phyloP scores from a whole-genome alignment of 2,888 invertebrate genomes.

The Venustoraphidia nigricollis region DNA sequence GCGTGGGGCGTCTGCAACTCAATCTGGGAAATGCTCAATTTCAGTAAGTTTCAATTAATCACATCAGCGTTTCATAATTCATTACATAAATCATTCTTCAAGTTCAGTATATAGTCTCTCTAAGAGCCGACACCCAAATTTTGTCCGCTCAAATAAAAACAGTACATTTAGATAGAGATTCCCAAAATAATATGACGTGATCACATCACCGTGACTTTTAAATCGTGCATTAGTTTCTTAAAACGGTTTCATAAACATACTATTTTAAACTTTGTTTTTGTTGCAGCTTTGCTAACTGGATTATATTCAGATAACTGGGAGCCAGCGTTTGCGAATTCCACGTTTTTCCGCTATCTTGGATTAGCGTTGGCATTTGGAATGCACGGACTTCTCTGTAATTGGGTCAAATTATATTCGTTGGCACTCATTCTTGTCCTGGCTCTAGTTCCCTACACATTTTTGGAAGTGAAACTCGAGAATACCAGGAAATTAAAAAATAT shows the following conservation, averaged over 20 bases:
- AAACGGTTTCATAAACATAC: no score
- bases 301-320: slow-evolving; percentile 30
- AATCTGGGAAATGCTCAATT: slow-evolving; percentile 63
- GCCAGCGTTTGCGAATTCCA: slow-evolving; percentile 33
- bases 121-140: no score
- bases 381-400: slow-evolving; percentile 43
- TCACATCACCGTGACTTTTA: no score
- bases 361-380: slow-evolving; percentile 46
- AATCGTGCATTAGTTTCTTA: no score
- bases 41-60: slow-evolving; percentile 21
- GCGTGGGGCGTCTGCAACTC: slow-evolving; percentile 80
- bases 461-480: slow-evolving; percentile 31
- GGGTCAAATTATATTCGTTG: slow-evolving; percentile 30
- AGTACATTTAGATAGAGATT: no score
- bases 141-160: no score
- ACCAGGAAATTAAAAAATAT: slow-evolving; percentile 23
- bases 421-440: slow-evolving; percentile 32
- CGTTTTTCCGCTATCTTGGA: slow-evolving; percentile 40
- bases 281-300: slow-evolving; percentile 27
- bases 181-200: no score
- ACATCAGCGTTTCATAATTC: no score
- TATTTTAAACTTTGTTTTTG: background rate
- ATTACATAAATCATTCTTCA: no score
- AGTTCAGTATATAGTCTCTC: no score
- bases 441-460: slow-evolving; percentile 35